Evolutionary conservation across 2,888 invertebrate species (phyloP).

Genomic region (Ormia ochracea): DNA sequence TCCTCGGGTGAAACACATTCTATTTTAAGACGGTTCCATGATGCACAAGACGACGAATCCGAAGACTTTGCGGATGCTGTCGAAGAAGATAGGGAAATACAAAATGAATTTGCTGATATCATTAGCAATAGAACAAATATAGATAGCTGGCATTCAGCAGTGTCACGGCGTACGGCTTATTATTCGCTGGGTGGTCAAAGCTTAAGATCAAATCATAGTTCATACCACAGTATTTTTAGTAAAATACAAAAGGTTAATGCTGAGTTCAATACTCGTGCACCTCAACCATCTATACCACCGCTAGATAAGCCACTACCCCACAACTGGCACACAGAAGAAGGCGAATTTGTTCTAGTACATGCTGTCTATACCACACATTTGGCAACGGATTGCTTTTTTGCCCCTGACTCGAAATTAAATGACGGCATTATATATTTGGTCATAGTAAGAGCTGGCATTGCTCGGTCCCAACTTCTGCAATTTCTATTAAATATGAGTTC

Average conservation of each 20-base stretch:
- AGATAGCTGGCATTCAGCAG: constrained; percentile 91
- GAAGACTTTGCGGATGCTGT: constrained; percentile 64
- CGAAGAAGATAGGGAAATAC: constrained; percentile 28
- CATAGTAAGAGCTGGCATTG: constrained; percentile 87
- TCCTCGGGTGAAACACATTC: not conserved
- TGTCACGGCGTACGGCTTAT: constrained; percentile 86
- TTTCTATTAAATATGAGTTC: constrained; percentile 88
- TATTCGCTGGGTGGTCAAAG: constrained; percentile 88
- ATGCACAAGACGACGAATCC: constrained; percentile 64
- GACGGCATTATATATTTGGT: constrained; percentile 96
- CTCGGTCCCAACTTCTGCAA: constrained; percentile 85
- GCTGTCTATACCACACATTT: constrained; percentile 93
- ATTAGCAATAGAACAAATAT: constrained; percentile 77
- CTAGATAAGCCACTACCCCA: constrained; percentile 85
- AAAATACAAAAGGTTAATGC: constrained; percentile 70
- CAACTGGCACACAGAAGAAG: constrained; percentile 86
- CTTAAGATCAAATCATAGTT: constrained; percentile 77
- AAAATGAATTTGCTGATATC: constrained; percentile 68
- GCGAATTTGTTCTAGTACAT: constrained; percentile 87
- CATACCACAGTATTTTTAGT: constrained; percentile 62
- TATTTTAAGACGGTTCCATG: constrained; percentile 47
- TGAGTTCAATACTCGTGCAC: constrained; percentile 65
- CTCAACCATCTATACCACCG: constrained; percentile 66
- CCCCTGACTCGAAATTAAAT: constrained; percentile 90
- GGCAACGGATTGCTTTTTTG: constrained; percentile 89